Evolutionary conservation across 2,888 invertebrate species (phyloP), one percentile per base, ranked within the genome.

Genomic region (Tuta absoluta): DNA sequence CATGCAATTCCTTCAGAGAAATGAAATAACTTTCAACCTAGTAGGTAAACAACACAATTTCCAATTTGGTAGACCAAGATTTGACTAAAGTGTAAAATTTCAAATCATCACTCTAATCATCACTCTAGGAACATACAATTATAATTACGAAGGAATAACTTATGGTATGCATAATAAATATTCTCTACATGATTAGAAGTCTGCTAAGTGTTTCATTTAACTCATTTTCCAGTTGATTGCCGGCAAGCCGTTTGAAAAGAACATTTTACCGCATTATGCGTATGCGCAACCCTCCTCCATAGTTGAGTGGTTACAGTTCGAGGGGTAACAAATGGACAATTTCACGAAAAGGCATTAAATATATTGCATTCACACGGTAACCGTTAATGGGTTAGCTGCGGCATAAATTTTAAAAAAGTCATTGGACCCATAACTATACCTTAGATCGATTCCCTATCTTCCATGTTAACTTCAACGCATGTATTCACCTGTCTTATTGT

Each of bases 201-300:
- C 53, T 38, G 62, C 41, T 53, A 62, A 53, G 53, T 53, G 53
- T 77, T 81, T 75, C 80, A 84, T 72, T 73, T 67, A 71, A 71
- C 71, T 76, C 72, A 75, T 77, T 87, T 86, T 83, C 79, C 83
- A 81, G 83, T 69, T 82, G 76, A 85, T 74, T 79, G 78, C 74
- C 74, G 69, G 66, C 68, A 72, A 77, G 78, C 82, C 81, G 85
- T 87, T 87, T 82, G 80, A 81, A 81, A 84, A 81, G 83, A 81
- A 81, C 78, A 84, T 78, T 81, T 85, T 81, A 83, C 86, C 83
- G 76, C 87, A 80, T 84, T 84, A 83, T 81, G 80, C 75, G 75
- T 84, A 83, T 81, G 80, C 75, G 75, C 76, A 79, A 80, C 86
- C 87, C 85, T 82, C 78, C 74, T 74, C 70, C 74, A 85, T 75